Base-by-base conservation (phyloP, 2,113 vertebrate species). In the Macrotis lagotis region DNA sequence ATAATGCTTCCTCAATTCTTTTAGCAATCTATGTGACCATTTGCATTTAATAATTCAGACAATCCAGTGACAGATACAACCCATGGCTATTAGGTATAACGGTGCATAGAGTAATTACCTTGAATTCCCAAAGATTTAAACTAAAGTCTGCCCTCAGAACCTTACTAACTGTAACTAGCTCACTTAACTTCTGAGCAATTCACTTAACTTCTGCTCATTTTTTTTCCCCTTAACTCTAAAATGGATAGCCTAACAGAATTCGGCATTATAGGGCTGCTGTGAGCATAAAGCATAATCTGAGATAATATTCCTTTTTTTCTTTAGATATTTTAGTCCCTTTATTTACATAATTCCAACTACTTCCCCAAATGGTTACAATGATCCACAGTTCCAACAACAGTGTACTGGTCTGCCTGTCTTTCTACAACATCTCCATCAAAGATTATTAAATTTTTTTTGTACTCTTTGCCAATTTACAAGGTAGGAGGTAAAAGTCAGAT, bases 41-140 rank as follows among this genome's bases (percentile, higher is more conserved):
- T 74, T 19, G 16, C 12, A 2, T 6, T 19, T 5, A n/a, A 37
- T n/a, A 1, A 1, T n/a, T 1, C 14, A n/a, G 37, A 74, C 0
- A 19, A 19, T 19, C 14, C 37, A n/a, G 14, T n/a, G 14, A 6
- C 19, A 74, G 59, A n/a, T n/a, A n/a, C 7, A 74, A 1, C 59
- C 19, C 16, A 4, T 14, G 37, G 16, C 14, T 16, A 74, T 0
- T 74, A 74, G 37, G 37, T 74, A 16, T 3, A 12, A 74, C 31
- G n/a, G 31, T 3, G 11, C 0, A 66, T 28, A n/a, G 11, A 37
- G 31, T 66, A 66, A 3, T 66, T 66, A 16, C 9, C 59, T 37
- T 74, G 37, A 37, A 74, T 4, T n/a, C 14, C 37, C 11, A 37
- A 66, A 66, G 59, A 66, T 31, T 37, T 66, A 12, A 66, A 16